Percentiles rank a stretch among this genome's conserved stretches.
phyloP scores from a whole-genome alignment of 2,888 invertebrate genomes.

The Dendrolimus houi region DNA sequence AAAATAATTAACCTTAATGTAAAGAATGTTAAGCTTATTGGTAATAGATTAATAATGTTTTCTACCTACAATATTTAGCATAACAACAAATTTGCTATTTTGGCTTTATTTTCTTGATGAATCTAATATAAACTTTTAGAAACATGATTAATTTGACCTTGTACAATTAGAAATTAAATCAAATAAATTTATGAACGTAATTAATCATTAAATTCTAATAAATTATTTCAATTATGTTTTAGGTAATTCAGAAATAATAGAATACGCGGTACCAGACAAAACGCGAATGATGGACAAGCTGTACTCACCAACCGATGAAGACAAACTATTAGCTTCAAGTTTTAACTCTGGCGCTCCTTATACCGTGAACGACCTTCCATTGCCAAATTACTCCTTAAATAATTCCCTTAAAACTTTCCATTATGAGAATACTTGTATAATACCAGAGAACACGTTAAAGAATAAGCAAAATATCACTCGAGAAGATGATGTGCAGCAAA shows the following conservation, averaged over 20 bases:
- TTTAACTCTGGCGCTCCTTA: slow-evolving; percentile 55
- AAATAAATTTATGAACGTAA: too few relatives aligned
- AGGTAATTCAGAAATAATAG: slow-evolving; percentile 65
- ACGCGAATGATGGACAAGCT: slow-evolving; percentile 61
- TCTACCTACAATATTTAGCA: too few relatives aligned
- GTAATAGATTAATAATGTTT: too few relatives aligned
- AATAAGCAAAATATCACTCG: slow-evolving; percentile 62
- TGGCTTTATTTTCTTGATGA: too few relatives aligned
- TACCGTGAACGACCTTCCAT: slow-evolving; percentile 64
- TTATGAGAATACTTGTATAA: slow-evolving; percentile 65
- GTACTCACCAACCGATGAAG: slow-evolving; percentile 71
- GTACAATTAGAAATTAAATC: too few relatives aligned
- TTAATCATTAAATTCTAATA: too few relatives aligned
- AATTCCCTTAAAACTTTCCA: slow-evolving; percentile 73
- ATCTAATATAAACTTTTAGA: too few relatives aligned
- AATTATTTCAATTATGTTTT: slow-evolving; percentile 28
- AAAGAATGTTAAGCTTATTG: too few relatives aligned
- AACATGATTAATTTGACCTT: too few relatives aligned
- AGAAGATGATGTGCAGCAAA: slow-evolving; percentile 65
- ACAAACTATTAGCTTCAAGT: slow-evolving; percentile 63
- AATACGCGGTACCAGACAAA: slow-evolving; percentile 73
- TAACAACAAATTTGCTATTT: too few relatives aligned
- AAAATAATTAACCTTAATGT: too few relatives aligned
- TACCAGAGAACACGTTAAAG: slow-evolving; percentile 62
- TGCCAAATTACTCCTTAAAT: slow-evolving; percentile 77